These are phyloP conservation scores for Prinia subflava DNA, from an alignment of 2,113 vertebrate species.

Conservation along the genomic window DNA sequence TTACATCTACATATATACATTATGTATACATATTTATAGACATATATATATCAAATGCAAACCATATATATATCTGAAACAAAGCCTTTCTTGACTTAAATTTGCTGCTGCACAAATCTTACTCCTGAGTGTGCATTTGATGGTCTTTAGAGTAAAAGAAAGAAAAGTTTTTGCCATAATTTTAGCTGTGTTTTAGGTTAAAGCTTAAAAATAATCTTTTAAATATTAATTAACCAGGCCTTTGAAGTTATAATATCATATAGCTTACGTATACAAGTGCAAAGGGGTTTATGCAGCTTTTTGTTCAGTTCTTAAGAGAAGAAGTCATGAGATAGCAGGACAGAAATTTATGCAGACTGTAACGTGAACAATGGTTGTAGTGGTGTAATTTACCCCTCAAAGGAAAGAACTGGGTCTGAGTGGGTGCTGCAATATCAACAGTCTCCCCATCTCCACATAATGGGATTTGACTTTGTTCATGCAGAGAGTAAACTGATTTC, in stretches of 20 bases:
- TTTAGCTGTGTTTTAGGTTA: background rate
- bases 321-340: background rate
- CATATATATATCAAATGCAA: background rate
- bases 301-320: background rate
- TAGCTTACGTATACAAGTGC: background rate
- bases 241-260: background rate
- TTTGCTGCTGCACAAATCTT: background rate
- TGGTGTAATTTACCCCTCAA: background rate
- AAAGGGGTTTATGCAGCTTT: background rate
- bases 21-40: background rate
- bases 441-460: background rate
- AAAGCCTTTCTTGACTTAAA: background rate
- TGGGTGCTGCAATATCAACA: background rate
- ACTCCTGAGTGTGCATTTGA: background rate
- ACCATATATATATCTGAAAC: background rate
- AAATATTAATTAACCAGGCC: background rate
- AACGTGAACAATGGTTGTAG: background rate
- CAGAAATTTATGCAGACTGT: background rate
- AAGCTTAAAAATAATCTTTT: background rate
- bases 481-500: background rate
- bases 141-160: background rate
- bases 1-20: background rate
- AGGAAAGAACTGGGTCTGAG: background rate
- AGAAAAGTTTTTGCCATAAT: background rate
- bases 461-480: background rate